phyloP scores from a whole-genome alignment of 2,888 invertebrate genomes.

The Cybosia mesomella region DNA sequence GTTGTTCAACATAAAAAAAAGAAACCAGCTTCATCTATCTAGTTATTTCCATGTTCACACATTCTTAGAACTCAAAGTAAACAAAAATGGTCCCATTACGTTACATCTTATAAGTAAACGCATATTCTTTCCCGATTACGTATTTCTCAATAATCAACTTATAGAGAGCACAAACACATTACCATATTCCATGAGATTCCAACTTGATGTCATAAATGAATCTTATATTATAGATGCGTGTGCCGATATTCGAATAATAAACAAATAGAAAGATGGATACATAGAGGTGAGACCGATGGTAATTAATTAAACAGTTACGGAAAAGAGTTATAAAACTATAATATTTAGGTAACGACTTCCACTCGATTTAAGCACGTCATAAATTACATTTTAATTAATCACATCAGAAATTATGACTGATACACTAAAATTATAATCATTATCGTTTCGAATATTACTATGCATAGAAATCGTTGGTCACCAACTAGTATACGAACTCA shows the following conservation, averaged over 20 bases:
- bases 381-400: conserved; percentile 51
- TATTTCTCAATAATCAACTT: conserved; percentile 22
- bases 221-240: conserved; percentile 20
- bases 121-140: conserved; percentile 9
- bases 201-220: conserved; percentile 20
- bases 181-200: conserved; percentile 13
- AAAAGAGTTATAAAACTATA: conserved; percentile 43
- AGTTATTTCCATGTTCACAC: not conserved
- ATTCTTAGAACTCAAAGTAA: conserved; percentile 11
- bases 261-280: conserved; percentile 36
- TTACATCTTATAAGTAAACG: conserved; percentile 10
- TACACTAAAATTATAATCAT: conserved; percentile 39
- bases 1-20: not conserved
- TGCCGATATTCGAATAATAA: conserved; percentile 37
- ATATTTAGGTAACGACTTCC: conserved; percentile 29
- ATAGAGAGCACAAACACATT: conserved; percentile 18
- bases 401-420: conserved; percentile 33
- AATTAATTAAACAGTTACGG: conserved; percentile 43
- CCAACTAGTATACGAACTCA: conserved; percentile 35
- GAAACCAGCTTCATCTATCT: not conserved
- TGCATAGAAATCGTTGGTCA: conserved; percentile 40
- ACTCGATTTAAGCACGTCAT: conserved; percentile 33
- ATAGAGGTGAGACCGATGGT: conserved; percentile 33
- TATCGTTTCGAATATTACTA: conserved; percentile 43
- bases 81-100: conserved; percentile 11